Evolutionary conservation across 2,113 vertebrate species (phyloP).

Genomic region (Peucedramus taeniatus): DNA sequence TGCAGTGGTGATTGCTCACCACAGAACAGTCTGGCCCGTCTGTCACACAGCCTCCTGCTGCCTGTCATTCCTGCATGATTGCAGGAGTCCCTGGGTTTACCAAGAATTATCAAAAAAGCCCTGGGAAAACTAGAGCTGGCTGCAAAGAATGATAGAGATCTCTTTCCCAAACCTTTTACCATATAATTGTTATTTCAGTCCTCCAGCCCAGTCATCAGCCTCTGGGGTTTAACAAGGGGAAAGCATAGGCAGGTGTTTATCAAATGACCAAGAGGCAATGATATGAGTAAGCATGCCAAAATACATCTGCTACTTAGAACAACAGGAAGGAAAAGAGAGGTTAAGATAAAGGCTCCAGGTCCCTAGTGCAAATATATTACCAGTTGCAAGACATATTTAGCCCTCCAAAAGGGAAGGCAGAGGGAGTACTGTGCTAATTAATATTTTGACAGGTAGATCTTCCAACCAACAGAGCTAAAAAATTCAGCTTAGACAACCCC

Average conservation of each 20-base stretch:
- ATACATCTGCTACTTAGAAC: neutral
- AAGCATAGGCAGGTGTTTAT: neutral
- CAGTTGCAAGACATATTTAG: neutral
- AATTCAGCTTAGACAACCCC: neutral
- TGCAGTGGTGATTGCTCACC: accelerated
- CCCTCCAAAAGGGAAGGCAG: neutral
- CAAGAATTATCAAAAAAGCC: neutral
- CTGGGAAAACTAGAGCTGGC: neutral
- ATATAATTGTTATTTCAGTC: neutral
- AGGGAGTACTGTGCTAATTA: neutral
- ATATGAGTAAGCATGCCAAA: neutral
- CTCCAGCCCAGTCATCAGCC: neutral
- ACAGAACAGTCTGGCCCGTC: neutral
- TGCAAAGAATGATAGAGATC: neutral
- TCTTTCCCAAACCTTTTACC: neutral
- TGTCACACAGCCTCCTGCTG: neutral
- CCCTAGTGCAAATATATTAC: neutral
- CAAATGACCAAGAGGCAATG: neutral
- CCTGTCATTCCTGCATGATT: neutral
- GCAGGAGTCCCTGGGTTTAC: neutral
- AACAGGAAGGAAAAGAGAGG: neutral
- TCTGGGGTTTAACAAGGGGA: neutral
- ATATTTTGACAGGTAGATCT: neutral
- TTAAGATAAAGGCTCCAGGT: neutral
- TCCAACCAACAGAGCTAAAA: neutral